Evolutionary conservation across 1,140 invertebrate species (phyloP), one percentile per base, ranked within the genome.

Genomic region (Formica exsecta): DNA sequence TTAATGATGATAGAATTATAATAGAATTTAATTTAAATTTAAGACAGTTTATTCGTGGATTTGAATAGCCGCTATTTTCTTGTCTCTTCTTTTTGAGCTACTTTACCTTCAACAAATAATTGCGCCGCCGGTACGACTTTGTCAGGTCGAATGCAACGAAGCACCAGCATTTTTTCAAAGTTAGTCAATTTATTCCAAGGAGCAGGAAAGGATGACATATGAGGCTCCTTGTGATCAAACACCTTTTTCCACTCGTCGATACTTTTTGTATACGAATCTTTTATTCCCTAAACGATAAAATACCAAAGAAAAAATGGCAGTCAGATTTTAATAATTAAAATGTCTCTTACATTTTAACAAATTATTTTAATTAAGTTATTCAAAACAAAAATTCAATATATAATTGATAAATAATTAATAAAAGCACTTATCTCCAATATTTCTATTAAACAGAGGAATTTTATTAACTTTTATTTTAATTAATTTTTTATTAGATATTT

Each of bases 101-200:
- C 22, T 19, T 84, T 95, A 98, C 98, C 96, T 96, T 96, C 95
- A 25, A 98, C 97, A 93, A 97, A 97, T 73, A 96, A 94, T 93
- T 98, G 97, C 8, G 98, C 96, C 2, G 97, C 97, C 6, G 98
- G 97, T 57, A 99, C 96, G 87, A 99, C 96, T 96, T 99, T 99
- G 94, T 99, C 98, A 38, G 97, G 97, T 65, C 98, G 96, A 66
- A 99, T 96, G 92, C 98, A 98, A 44, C 98, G 96, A 8, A 99
- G 93, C 1, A 99, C 94, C 74, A 98, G 93, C 89, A 99, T 95
- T 94, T 96, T 97, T 95, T 99, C 97, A 93, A 99, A 98, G 11
- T 92, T 64, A 41, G 94, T 95, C 11, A 98, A 93, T 90, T 96
- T 94, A 32, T 97, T 91, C 96, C 97, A 98, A n/a, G 96, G 97